phyloP scores from a whole-genome alignment of 2,797 vertebrate species.

The Bufotes viridis region DNA sequence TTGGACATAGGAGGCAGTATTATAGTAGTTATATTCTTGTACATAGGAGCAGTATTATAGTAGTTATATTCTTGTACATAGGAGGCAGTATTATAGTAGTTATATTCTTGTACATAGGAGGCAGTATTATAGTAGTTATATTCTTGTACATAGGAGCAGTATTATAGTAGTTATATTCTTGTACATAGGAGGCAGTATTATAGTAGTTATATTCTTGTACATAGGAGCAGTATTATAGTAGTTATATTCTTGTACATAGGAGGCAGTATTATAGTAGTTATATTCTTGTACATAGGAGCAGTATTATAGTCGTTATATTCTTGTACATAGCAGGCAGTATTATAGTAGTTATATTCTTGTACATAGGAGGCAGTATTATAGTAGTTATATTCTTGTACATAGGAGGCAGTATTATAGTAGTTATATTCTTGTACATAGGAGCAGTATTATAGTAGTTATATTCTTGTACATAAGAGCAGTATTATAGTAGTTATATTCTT shows the following conservation, averaged over 20 bases:
- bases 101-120: too few species aligned
- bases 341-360: conserved; percentile 5
- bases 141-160: too few species aligned
- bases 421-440: too few species aligned
- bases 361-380: background rate
- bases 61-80: too few species aligned
- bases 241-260: conserved; percentile 4
- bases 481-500: conserved; percentile 9
- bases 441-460: background rate
- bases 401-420: background rate
- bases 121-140: too few species aligned
- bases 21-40: too few species aligned
- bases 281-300: background rate
- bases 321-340: background rate
- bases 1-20: too few species aligned
- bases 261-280: conserved; percentile 3
- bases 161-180: conserved; percentile 6
- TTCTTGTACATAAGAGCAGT: background rate
- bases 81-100: too few species aligned
- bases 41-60: too few species aligned
- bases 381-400: background rate
- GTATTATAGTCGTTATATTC: conserved; percentile 7
- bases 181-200: conserved; percentile 1
- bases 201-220: conserved; percentile 1
- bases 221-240: background rate